phyloP scores from a whole-genome alignment of 2,113 vertebrate species.

The Empidonax alnorum region DNA sequence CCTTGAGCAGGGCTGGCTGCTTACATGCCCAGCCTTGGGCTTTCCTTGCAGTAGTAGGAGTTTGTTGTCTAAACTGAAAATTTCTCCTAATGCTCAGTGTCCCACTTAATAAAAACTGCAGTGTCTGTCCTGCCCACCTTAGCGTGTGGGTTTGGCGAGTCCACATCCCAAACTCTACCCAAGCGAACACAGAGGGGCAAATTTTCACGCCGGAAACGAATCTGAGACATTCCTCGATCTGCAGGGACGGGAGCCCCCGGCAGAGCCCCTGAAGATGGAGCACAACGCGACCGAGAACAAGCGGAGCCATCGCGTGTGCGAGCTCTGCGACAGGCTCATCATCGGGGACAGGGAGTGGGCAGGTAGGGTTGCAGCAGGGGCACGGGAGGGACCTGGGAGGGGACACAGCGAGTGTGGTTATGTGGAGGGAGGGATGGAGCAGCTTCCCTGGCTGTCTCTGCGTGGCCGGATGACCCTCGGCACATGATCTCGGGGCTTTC shows the following conservation, averaged over 20 bases:
- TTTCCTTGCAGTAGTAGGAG: neutral
- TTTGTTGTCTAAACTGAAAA: neutral
- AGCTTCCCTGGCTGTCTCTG: neutral
- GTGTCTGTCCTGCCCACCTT: neutral
- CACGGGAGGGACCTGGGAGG: neutral
- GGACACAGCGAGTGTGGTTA: neutral
- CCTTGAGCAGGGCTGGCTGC: neutral
- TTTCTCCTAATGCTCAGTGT: neutral
- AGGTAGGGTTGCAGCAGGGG: constrained; percentile 72
- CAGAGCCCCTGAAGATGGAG: constrained; percentile 79
- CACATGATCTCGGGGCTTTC: neutral
- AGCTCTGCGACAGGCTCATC: constrained; percentile 88
- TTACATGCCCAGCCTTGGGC: neutral
- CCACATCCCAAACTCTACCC: rapidly evolving
- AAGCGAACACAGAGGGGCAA: rapidly evolving
- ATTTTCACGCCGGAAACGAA: rapidly evolving
- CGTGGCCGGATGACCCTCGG: neutral
- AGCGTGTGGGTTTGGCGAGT: neutral
- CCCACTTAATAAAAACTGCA: neutral
- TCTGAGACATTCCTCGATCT: neutral
- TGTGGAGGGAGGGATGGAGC: neutral
- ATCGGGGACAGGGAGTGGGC: constrained; percentile 94
- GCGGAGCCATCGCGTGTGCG: constrained; percentile 80
- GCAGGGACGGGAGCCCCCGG: constrained; percentile 78
- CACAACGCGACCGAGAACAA: constrained; percentile 77